Evolutionary conservation across 2,888 invertebrate species (phyloP).

Genomic region (Cylindroiulus punctatus): DNA sequence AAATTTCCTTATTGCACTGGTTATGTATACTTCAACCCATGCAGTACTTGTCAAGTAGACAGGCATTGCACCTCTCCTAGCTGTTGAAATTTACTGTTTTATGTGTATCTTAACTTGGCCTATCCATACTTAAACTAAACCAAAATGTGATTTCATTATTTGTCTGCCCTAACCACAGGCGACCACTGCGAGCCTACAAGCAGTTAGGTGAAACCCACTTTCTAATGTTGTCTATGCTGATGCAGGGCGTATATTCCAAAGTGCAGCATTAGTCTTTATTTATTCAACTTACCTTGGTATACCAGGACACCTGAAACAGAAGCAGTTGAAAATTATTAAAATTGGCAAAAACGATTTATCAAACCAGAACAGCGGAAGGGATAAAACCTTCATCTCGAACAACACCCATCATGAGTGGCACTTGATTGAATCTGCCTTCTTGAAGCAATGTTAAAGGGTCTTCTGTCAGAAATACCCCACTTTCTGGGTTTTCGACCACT

Average conservation of each 20-base stretch:
- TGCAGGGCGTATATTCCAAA: neutral
- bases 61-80: too few species aligned
- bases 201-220: too few species aligned
- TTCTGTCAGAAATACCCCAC: slow-evolving; percentile 50
- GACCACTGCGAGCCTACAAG: too few species aligned
- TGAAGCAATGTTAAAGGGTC: slow-evolving; percentile 48
- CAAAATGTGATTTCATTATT: too few species aligned
- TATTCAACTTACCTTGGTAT: neutral
- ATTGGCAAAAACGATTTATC: neutral
- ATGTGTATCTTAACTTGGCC: too few species aligned
- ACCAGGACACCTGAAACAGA: neutral
- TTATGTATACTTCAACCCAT: too few species aligned
- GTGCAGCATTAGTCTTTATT: neutral
- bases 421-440: slow-evolving; percentile 54
- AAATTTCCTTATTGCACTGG: too few species aligned
- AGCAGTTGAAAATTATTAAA: neutral
- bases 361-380: neutral
- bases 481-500: slow-evolving; percentile 50
- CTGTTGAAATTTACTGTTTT: too few species aligned
- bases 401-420: slow-evolving; percentile 41
- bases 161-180: too few species aligned
- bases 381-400: slow-evolving; percentile 52
- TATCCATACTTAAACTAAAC: too few species aligned
- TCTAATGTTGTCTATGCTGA: too few species aligned
- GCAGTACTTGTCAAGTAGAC: too few species aligned